Percentiles rank a stretch among this genome's conserved stretches.
These are phyloP conservation scores for Parnassius apollo DNA, from an alignment of 2,888 invertebrate genomes.

Conservation along the genomic window DNA sequence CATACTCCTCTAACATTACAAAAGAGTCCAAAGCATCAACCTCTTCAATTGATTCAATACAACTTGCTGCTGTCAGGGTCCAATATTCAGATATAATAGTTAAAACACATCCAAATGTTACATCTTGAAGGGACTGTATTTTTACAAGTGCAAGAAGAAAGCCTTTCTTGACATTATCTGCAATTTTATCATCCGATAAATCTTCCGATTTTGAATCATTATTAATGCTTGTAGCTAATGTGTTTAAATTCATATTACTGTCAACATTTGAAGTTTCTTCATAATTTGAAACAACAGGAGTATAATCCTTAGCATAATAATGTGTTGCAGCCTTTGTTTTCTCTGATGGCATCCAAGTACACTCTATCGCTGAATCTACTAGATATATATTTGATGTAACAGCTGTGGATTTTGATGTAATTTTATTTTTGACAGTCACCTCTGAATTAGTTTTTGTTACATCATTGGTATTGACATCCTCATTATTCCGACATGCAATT, in stretches of 20 bases:
- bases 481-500: slow-evolving; percentile 41
- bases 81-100: slow-evolving; percentile 54
- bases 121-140: slow-evolving; percentile 44
- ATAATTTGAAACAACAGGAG: not conserved
- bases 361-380: slow-evolving; percentile 38
- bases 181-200: slow-evolving; percentile 40
- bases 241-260: not conserved
- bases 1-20: slow-evolving; percentile 51
- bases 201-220: slow-evolving; percentile 18
- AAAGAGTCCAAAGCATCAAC: slow-evolving; percentile 59
- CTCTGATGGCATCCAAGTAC: slow-evolving; percentile 59
- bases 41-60: slow-evolving; percentile 62
- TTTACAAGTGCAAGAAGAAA: slow-evolving; percentile 56
- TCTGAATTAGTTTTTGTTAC: not conserved
- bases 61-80: slow-evolving; percentile 66
- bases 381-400: slow-evolving; percentile 21
- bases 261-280: not conserved
- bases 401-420: not conserved
- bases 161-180: slow-evolving; percentile 34
- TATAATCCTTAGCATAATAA: slow-evolving; percentile 41
- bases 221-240: not conserved
- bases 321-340: slow-evolving; percentile 46
- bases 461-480: slow-evolving; percentile 1
- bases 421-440: not conserved
- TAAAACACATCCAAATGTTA: slow-evolving; percentile 60